Evolutionary conservation across 2,797 vertebrate species (phyloP).

Genomic region (Synanceia verrucosa): DNA sequence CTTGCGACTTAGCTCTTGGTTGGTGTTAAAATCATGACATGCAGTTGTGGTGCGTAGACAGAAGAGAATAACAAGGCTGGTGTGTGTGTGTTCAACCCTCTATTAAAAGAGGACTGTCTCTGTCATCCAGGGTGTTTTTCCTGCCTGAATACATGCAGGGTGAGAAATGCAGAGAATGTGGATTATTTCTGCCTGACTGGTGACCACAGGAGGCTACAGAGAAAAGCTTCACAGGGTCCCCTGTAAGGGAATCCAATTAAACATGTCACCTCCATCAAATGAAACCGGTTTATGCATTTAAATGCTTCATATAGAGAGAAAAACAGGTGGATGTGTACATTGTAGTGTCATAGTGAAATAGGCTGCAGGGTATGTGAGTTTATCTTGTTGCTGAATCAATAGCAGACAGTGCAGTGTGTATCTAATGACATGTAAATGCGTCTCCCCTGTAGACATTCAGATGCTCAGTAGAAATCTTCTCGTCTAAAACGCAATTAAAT

Average conservation of each 20-base stretch:
- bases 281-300: background rate
- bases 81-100: constrained; percentile 33
- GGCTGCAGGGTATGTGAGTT: background rate
- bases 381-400: background rate
- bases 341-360: background rate
- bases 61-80: background rate
- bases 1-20: too few relatives aligned
- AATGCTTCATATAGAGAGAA: background rate
- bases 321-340: background rate
- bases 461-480: background rate
- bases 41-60: background rate
- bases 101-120: constrained; percentile 15
- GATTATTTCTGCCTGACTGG: background rate
- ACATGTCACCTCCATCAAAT: background rate
- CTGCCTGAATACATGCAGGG: background rate
- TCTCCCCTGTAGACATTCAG: background rate
- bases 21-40: background rate
- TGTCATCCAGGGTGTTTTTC: constrained; percentile 1
- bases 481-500: background rate
- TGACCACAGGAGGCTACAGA: constrained; percentile 1
- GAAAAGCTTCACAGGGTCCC: background rate
- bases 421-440: background rate
- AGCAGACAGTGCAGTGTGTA: background rate
- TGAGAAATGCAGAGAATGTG: constrained; percentile 12
- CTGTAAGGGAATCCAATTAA: background rate